Base-by-base conservation (phyloP, 2,797 vertebrate species). In the Micromesistius poutassou region DNA sequence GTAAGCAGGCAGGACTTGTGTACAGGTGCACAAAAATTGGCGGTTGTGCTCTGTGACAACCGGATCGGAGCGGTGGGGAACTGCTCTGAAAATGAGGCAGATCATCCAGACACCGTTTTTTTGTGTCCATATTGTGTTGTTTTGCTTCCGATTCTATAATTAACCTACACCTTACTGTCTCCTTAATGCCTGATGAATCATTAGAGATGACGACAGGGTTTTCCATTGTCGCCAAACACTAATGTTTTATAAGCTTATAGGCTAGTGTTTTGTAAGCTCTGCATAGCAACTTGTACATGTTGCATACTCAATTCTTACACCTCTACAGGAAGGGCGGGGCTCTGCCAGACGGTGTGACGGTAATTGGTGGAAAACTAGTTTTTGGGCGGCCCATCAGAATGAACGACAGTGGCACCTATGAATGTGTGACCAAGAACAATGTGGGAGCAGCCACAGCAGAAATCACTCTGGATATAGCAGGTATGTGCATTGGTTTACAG, bases 361-460 rank as follows among this genome's bases (percentile, higher is more conserved):
- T 76, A 55, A 75, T 74, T 6, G 89, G 83, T 14, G 82, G 55
- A 22, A 90, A 79, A 0, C 92, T 95, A 0, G 13, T 88, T 6
- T 95, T 95, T 30, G 79, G 72, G 4, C 91, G 86, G 16, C 82
- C 88, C 10, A 71, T 95, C 12, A 83, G 79, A 30, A 0, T 46
- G 74, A 90, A 91, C 7, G 94, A 95, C 89, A 89, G 86, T 0
- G 94, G 94, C 19, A 55, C 88, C 5, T 95, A 93, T 5, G 76
- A 91, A 81, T 94, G 93, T 25, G 74, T 73, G 75, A 89, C 81
- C 46, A 81, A 4, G 5, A 95, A 94, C 85, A 36, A 0, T 0
- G 81, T 91, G 7, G 94, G 93, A 76, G 35, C 22, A 0, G 87
- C 78, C 6, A 88, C 71, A 78, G 13, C 85, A 0, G 90, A 93